Evolutionary conservation across 2,113 vertebrate species (phyloP).

Genomic region (human): DNA sequence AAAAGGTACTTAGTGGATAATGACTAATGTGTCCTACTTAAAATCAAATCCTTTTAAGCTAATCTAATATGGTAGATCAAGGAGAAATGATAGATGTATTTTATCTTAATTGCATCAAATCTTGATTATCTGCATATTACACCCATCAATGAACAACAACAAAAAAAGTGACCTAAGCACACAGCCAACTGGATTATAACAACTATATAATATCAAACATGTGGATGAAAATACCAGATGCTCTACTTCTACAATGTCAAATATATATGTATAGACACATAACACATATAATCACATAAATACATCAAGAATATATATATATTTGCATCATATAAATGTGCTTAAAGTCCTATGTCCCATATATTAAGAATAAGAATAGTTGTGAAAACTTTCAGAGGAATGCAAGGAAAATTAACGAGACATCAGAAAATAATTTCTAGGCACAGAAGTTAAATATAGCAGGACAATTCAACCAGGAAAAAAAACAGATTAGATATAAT

Average conservation of each 20-base stretch:
- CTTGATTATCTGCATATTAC: slow-evolving; percentile 1
- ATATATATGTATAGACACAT: not conserved
- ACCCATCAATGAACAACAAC: not conserved
- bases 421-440: not conserved
- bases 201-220: not conserved
- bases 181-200: not conserved
- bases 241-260: not conserved
- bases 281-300: not conserved
- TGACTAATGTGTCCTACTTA: slow-evolving; percentile 53
- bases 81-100: slow-evolving; percentile 30
- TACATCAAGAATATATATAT: not conserved
- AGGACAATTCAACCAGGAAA: not conserved
- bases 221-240: not conserved
- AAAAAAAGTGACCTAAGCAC: not conserved
- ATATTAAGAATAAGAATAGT: not conserved
- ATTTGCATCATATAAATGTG: not conserved
- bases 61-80: slow-evolving; percentile 52
- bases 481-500: not conserved
- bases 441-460: not conserved
- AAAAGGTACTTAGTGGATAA: slow-evolving; percentile 59
- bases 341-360: not conserved
- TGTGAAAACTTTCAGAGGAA: not conserved
- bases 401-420: not conserved
- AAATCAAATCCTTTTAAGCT: slow-evolving; percentile 47
- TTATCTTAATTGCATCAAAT: slow-evolving; percentile 5